Conservation (phyloP, 2,113 vertebrate genomes). For the Pavo muticus region DNA sequence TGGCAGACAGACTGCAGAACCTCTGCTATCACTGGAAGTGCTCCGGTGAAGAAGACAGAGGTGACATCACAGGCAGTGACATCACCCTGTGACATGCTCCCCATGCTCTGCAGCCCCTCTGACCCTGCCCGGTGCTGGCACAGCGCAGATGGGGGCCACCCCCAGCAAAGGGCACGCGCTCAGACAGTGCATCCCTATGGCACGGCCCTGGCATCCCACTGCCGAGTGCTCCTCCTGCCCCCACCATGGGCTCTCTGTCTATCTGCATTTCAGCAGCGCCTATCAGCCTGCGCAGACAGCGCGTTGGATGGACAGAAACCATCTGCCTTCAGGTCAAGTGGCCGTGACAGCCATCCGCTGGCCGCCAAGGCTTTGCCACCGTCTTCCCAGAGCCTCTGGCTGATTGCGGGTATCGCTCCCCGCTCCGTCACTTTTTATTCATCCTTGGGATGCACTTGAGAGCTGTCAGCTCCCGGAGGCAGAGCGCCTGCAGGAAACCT, state of each 20-base stretch:
- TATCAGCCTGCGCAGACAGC: constrained; percentile 5
- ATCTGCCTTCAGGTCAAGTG: constrained; percentile 52
- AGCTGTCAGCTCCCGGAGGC: constrained; percentile 27
- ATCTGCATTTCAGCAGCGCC: neutral
- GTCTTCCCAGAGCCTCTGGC: neutral
- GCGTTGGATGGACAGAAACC: constrained; percentile 19
- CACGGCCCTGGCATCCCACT: neutral
- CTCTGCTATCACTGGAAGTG: constrained; percentile 23
- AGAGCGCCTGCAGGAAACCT: fast-evolving
- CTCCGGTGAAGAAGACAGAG: neutral
- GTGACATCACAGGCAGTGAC: constrained; percentile 40
- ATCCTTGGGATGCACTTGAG: constrained; percentile 48
- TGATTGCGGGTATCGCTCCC: neutral
- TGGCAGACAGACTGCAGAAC: constrained; percentile 50
- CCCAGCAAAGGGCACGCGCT: fast-evolving
- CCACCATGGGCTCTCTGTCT: fast-evolving
- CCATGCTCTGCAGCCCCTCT: neutral
- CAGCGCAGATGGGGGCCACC: fast-evolving
- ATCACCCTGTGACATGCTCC: neutral
- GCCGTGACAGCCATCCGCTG: constrained; percentile 23
- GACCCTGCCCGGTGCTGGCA: neutral
- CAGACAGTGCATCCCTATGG: neutral
- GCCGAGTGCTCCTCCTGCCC: neutral
- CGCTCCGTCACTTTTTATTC: constrained; percentile 3
- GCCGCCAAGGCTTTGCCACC: neutral